Conservation (phyloP, 1,140 invertebrate genomes). For the Drosophila bocki region DNA sequence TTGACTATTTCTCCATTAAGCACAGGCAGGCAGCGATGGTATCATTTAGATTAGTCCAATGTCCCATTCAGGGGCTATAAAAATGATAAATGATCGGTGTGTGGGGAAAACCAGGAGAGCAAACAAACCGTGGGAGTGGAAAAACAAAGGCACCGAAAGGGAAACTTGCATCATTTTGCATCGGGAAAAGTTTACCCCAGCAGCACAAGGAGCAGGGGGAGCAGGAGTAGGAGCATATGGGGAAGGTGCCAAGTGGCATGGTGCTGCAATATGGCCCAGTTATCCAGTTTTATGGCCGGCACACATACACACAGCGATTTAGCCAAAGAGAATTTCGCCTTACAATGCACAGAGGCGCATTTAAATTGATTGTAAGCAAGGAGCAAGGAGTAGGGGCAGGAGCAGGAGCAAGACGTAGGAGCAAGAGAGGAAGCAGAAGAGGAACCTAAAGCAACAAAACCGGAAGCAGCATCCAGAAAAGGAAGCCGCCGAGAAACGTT, state of each 20-base stretch:
- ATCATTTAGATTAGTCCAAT: constrained; percentile 74
- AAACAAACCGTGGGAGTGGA: constrained; percentile 11
- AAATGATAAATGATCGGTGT: constrained; percentile 73
- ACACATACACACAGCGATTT: constrained; percentile 55
- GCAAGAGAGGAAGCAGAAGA: neutral
- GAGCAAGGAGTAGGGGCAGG: constrained; percentile 2
- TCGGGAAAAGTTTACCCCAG: constrained; percentile 37
- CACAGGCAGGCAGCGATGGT: constrained; percentile 41
- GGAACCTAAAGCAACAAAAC: neutral
- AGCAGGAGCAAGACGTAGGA: neutral
- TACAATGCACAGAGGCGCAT: constrained; percentile 80
- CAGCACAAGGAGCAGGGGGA: neutral
- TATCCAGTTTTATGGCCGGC: constrained; percentile 52
- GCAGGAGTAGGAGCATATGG: constrained; percentile 12
- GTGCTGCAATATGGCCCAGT: constrained; percentile 48
- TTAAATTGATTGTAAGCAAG: constrained; percentile 80
- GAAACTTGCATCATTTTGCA: constrained; percentile 70
- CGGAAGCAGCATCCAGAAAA: constrained; percentile 22
- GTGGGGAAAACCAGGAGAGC: constrained; percentile 7
- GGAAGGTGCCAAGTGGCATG: constrained; percentile 25
- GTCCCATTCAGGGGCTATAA: constrained; percentile 65
- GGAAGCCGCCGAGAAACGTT: constrained; percentile 60
- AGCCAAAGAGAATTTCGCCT: constrained; percentile 54
- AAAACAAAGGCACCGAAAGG: constrained; percentile 25
- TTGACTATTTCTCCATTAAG: constrained; percentile 61